Percentiles rank a stretch among this genome's conserved stretches.
Conservation (phyloP, 1,140 invertebrate species). For the Physella acuta region DNA sequence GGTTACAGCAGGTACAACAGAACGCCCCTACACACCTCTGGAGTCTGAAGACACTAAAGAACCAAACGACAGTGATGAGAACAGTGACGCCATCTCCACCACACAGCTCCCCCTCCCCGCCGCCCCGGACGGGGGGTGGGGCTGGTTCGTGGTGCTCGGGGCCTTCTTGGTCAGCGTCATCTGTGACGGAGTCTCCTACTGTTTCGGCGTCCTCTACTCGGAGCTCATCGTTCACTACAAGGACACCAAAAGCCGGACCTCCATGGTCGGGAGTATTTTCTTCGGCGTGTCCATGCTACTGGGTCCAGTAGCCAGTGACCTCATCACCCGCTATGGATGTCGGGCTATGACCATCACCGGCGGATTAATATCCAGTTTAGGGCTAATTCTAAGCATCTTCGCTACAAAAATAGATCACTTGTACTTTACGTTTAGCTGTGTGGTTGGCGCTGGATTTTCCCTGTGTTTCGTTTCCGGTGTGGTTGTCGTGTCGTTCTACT, state of each 20-base stretch:
- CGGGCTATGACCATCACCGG: slow-evolving; percentile 75
- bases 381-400: slow-evolving; percentile 81
- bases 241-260: slow-evolving; percentile 82
- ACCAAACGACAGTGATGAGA: slow-evolving; percentile 17
- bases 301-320: slow-evolving; percentile 83
- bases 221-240: slow-evolving; percentile 81
- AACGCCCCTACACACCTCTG: too few relatives aligned
- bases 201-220: slow-evolving; percentile 60
- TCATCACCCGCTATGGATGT: slow-evolving; percentile 83
- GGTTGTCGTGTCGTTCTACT: slow-evolving; percentile 80
- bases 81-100: slow-evolving; percentile 6
- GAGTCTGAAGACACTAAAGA: not conserved
- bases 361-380: slow-evolving; percentile 72
- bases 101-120: slow-evolving; percentile 56
- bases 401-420: slow-evolving; percentile 63
- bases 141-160: slow-evolving; percentile 76
- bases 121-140: slow-evolving; percentile 82
- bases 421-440: slow-evolving; percentile 81
- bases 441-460: slow-evolving; percentile 83
- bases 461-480: slow-evolving; percentile 78
- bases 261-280: slow-evolving; percentile 69
- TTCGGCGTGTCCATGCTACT: slow-evolving; percentile 65
- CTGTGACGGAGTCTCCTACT: slow-evolving; percentile 74
- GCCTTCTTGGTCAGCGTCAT: slow-evolving; percentile 89
- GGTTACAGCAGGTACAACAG: too few relatives aligned